Conservation (phyloP, 2,888 invertebrate genomes). For the Merodon equestris region DNA sequence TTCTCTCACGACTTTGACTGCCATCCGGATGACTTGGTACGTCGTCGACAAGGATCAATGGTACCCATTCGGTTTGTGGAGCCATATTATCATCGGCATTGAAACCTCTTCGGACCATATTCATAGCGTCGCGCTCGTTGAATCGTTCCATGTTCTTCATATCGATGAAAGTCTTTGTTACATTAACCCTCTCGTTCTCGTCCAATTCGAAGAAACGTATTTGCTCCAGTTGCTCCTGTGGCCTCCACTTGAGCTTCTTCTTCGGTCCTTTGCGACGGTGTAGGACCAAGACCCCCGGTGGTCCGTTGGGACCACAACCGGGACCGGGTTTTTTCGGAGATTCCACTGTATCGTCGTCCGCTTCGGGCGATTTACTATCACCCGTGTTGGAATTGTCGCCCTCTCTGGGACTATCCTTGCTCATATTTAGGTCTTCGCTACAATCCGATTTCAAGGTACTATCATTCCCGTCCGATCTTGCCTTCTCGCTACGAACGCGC, state of each 20-base stretch:
- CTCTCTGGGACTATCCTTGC: slow-evolving; percentile 54
- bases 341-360: slow-evolving; percentile 69
- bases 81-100: slow-evolving; percentile 88
- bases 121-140: slow-evolving; percentile 90
- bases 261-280: slow-evolving; percentile 89
- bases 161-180: slow-evolving; percentile 93
- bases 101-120: slow-evolving; percentile 86
- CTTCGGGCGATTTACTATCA: slow-evolving; percentile 71
- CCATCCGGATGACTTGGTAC: slow-evolving; percentile 85
- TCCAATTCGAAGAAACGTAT: slow-evolving; percentile 95
- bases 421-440: slow-evolving; percentile 17
- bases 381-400: slow-evolving; percentile 70
- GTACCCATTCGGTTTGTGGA: slow-evolving; percentile 87
- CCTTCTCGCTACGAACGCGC: slow-evolving; percentile 74
- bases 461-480: slow-evolving; percentile 59
- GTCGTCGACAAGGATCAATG: slow-evolving; percentile 85
- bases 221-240: slow-evolving; percentile 88
- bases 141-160: slow-evolving; percentile 94
- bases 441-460: slow-evolving; percentile 2
- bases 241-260: slow-evolving; percentile 89
- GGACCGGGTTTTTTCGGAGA: slow-evolving; percentile 76
- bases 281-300: slow-evolving; percentile 86
- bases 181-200: slow-evolving; percentile 97
- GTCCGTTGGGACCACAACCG: slow-evolving; percentile 81
- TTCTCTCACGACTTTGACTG: slow-evolving; percentile 90